These are phyloP conservation scores for Tiphia femorata DNA, from an alignment of 2,888 invertebrate species.

Conservation along the genomic window DNA sequence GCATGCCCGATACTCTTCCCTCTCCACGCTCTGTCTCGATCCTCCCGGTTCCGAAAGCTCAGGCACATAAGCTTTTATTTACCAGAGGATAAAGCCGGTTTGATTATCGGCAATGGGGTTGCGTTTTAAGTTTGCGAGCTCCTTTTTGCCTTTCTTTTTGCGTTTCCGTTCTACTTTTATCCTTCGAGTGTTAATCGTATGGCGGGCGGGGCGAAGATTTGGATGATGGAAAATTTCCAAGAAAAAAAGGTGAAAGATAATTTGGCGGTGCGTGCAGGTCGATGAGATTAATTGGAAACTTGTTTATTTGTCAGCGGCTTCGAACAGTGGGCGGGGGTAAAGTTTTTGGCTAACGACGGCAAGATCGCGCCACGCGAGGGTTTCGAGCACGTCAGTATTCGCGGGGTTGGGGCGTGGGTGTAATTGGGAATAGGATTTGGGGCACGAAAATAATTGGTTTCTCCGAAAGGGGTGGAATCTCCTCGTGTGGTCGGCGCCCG, in stretches of 20 bases:
- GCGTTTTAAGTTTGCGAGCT: slow-evolving; percentile 45
- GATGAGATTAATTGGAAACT: slow-evolving; percentile 53
- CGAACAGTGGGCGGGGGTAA: slow-evolving; percentile 18
- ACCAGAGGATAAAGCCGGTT: slow-evolving; percentile 51
- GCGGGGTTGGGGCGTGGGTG: slow-evolving; percentile 29
- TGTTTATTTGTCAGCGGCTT: slow-evolving; percentile 46
- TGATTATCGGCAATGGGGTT: slow-evolving; percentile 57
- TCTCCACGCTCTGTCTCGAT: too few species aligned
- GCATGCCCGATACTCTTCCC: slow-evolving; percentile 38
- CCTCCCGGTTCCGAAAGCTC: too few species aligned
- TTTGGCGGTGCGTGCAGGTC: slow-evolving; percentile 12
- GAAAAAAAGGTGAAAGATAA: slow-evolving; percentile 13
- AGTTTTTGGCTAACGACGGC: slow-evolving; percentile 45
- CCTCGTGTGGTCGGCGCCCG: slow-evolving; percentile 25
- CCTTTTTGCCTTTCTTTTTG: slow-evolving; percentile 2
- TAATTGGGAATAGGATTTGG: slow-evolving; percentile 64
- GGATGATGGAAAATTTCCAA: not conserved
- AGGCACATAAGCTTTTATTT: slow-evolving; percentile 42
- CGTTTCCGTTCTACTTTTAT: not conserved
- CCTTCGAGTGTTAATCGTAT: too few species aligned
- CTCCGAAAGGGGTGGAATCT: too few species aligned
- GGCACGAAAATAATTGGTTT: slow-evolving; percentile 65
- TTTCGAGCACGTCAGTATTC: slow-evolving; percentile 12
- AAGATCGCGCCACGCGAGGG: slow-evolving; percentile 31
- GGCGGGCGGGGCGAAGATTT: not conserved